Percentiles rank a stretch among this genome's conserved stretches.
Conservation (phyloP, 2,888 invertebrate species). For the Dorcus hopei region DNA sequence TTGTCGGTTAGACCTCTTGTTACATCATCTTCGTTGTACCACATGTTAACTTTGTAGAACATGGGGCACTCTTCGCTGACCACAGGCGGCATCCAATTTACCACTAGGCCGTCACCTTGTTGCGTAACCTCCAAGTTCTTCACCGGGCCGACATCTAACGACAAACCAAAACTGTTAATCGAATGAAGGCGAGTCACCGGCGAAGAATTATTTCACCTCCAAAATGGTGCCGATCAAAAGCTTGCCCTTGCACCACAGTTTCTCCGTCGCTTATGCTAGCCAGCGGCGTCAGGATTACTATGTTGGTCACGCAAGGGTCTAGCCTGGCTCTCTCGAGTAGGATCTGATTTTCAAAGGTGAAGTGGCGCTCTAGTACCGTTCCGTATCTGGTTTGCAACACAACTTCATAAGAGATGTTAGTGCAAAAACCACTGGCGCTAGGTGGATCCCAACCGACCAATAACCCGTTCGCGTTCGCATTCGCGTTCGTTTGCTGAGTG, state of each 20-base stretch:
- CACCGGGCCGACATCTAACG: not conserved
- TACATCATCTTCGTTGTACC: no score
- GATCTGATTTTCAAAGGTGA: not conserved
- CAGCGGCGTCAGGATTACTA: conserved; percentile 9
- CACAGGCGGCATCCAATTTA: not conserved
- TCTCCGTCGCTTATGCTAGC: conserved; percentile 7
- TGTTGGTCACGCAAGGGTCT: conserved; percentile 9
- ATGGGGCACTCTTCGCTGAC: conserved; percentile 2
- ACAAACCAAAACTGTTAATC: no score
- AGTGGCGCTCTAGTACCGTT: not conserved
- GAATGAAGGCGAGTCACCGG: no score
- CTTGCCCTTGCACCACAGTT: not conserved
- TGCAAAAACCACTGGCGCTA: no score
- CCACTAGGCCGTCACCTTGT: not conserved
- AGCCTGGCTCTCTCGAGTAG: not conserved
- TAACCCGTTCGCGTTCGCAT: no score
- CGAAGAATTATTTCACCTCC: no score
- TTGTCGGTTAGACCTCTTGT: no score
- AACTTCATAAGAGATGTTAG: no score
- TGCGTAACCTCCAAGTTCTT: not conserved
- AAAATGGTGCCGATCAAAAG: not conserved
- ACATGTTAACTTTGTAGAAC: not conserved
- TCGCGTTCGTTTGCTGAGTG: not conserved
- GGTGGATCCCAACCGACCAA: no score
- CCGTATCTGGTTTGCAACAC: not conserved